phyloP scores from a whole-genome alignment of 2,797 vertebrate species.

The Pangasius mekongensis region DNA sequence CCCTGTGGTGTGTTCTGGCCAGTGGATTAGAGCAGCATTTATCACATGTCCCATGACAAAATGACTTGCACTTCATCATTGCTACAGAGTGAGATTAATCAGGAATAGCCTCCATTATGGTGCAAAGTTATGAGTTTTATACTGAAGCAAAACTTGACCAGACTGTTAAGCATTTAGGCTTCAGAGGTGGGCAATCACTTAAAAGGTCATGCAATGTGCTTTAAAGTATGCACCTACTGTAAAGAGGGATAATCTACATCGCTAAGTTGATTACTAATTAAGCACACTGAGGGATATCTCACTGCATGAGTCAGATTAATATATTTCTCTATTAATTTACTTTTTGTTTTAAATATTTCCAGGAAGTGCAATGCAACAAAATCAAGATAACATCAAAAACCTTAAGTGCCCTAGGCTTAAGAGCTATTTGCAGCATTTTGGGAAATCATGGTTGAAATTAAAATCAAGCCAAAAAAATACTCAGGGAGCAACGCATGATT shows the following conservation, averaged over 20 bases:
- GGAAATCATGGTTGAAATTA: slow-evolving; percentile 31
- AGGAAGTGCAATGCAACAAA: slow-evolving; percentile 5
- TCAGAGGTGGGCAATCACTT: slow-evolving; percentile 47
- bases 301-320: slow-evolving; percentile 49
- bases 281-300: slow-evolving; percentile 50
- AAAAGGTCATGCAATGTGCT: slow-evolving; percentile 35
- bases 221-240: slow-evolving; percentile 23
- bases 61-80: slow-evolving; percentile 30
- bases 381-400: slow-evolving; percentile 21
- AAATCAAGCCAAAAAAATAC: slow-evolving; percentile 33
- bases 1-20: slow-evolving; percentile 18
- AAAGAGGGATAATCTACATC: slow-evolving; percentile 62
- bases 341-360: slow-evolving; percentile 47
- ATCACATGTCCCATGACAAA: slow-evolving; percentile 37
- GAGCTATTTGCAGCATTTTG: slow-evolving; percentile 33
- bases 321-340: slow-evolving; percentile 43
- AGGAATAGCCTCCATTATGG: slow-evolving; percentile 10
- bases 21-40: slow-evolving; percentile 33
- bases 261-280: slow-evolving; percentile 60
- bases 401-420: slow-evolving; percentile 10
- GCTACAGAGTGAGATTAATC: slow-evolving; percentile 27
- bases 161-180: slow-evolving; percentile 38
- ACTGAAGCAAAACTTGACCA: slow-evolving; percentile 46
- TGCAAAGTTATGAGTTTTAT: slow-evolving; percentile 13
- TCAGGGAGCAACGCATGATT: slow-evolving; percentile 50